Evolutionary conservation across 1,140 invertebrate species (phyloP), one percentile per base, ranked within the genome.

Genomic region (Hycleus phaleratus): DNA sequence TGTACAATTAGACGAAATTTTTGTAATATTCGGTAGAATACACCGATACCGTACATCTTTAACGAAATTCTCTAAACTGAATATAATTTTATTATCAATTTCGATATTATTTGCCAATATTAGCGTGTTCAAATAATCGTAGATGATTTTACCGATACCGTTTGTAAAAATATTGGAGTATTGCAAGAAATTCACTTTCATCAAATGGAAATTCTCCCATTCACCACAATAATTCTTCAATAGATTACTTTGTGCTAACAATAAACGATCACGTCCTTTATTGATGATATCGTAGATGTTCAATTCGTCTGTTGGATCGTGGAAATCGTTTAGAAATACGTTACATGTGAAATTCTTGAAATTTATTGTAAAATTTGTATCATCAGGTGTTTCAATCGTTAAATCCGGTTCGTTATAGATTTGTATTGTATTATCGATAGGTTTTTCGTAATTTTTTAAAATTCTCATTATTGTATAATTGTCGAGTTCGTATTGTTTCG

Each of bases 121-220:
- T 6, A 53, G 8, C 3, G 11, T 53, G 3, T 24, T 4, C 11
- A 53, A 12, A 53, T 38, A 53, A 45, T 53, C 43, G 25, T 53
- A 53, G 38, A 53, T 53, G 4, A 53, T 26, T 46, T 46, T 53
- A 7, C 51, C 51, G 25, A 53, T 44, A 4, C 51, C 51, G 42
- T 11, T 53, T 32, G 44, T 42, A 42, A 53, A 53, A 2, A 53
- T 26, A 4, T 25, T 26, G 9, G 38, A 46, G n/a, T 7, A 25
- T 53, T 53, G 38, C 4, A 38, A 38, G 32, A 32, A 53, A 7
- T 53, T 45, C 5, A 32, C 24, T 53, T 32, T 26, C 11, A 44
- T 53, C 38, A 53, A 25, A 26, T 46, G 26, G 26, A 45, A 53
- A 18, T 53, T 45, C n/a, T 53, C 51, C 51, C 51, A 53, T 53